phyloP scores from a whole-genome alignment of 2,113 vertebrate genomes.

The Cyanoliseus patagonus region DNA sequence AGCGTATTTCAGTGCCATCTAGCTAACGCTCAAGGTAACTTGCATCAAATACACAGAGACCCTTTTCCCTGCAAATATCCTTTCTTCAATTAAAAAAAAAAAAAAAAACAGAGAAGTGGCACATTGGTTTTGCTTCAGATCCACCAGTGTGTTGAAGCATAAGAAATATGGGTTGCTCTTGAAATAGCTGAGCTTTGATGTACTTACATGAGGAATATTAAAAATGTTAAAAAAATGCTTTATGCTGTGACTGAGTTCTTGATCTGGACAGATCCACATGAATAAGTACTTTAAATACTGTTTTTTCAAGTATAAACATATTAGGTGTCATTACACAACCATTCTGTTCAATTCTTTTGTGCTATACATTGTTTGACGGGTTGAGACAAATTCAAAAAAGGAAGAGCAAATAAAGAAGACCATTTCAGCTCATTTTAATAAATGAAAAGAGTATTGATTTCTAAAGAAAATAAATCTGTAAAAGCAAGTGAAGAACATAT shows the following conservation, averaged over 20 bases:
- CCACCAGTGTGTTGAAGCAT: neutral
- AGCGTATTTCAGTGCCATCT: conserved; percentile 33
- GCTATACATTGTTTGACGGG: neutral
- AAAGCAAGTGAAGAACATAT: neutral
- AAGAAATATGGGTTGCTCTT: neutral
- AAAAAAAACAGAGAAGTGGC: neutral
- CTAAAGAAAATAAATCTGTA: neutral
- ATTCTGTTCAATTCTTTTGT: neutral
- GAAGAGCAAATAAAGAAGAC: neutral
- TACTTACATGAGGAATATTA: conserved; percentile 29
- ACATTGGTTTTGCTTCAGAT: neutral
- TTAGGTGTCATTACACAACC: neutral
- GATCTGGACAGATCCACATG: conserved; percentile 17
- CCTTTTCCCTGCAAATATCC: neutral
- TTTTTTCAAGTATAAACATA: conserved; percentile 34
- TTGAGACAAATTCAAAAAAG: neutral
- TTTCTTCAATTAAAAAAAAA: neutral
- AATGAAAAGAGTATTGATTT: neutral
- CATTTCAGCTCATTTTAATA: neutral
- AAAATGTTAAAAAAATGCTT: neutral
- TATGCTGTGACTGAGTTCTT: neutral
- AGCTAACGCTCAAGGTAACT: conserved; percentile 18
- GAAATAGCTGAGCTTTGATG: conserved; percentile 3
- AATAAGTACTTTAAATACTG: conserved; percentile 26
- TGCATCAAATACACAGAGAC: neutral